A percentile compares a stretch with the other conserved stretches of the same genome.
Evolutionary conservation across 2,797 vertebrate genomes (phyloP).

Genomic region (Pterois miles): DNA sequence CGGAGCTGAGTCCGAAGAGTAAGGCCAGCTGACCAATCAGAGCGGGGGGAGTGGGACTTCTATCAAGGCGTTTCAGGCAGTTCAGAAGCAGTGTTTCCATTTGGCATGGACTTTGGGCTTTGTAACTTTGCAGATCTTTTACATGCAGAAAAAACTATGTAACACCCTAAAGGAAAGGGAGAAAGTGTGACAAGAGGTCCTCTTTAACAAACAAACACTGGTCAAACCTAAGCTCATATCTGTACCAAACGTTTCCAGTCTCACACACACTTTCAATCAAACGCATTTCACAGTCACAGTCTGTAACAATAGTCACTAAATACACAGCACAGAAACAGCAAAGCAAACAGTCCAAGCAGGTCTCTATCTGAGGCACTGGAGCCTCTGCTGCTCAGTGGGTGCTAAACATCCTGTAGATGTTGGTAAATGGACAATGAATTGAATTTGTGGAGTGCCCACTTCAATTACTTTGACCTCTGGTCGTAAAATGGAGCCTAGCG

Average conservation of each 20-base stretch:
- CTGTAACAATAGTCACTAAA: background rate
- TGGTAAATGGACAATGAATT: background rate
- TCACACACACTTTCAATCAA: conserved; percentile 1
- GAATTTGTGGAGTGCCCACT: background rate
- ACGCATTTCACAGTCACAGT: background rate
- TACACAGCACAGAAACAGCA: conserved; percentile 24
- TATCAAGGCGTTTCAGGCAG: too few relatives aligned
- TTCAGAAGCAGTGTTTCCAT: too few relatives aligned
- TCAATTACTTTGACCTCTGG: background rate
- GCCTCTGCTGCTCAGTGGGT: background rate
- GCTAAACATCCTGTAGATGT: background rate
- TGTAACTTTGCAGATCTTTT: too few relatives aligned
- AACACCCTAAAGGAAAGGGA: too few relatives aligned
- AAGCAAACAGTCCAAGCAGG: conserved; percentile 9
- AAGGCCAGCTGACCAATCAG: too few relatives aligned
- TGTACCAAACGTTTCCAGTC: background rate
- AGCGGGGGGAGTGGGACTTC: too few relatives aligned
- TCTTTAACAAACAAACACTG: background rate
- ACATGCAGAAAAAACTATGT: too few relatives aligned
- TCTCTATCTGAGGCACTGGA: background rate
- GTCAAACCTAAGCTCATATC: background rate
- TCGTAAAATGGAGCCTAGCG: background rate
- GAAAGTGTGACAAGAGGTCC: background rate
- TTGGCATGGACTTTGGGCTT: too few relatives aligned
- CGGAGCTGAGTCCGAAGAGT: too few relatives aligned